Evolutionary conservation across 2,888 invertebrate genomes (phyloP).

Genomic region (Dryobotodes eremita): DNA sequence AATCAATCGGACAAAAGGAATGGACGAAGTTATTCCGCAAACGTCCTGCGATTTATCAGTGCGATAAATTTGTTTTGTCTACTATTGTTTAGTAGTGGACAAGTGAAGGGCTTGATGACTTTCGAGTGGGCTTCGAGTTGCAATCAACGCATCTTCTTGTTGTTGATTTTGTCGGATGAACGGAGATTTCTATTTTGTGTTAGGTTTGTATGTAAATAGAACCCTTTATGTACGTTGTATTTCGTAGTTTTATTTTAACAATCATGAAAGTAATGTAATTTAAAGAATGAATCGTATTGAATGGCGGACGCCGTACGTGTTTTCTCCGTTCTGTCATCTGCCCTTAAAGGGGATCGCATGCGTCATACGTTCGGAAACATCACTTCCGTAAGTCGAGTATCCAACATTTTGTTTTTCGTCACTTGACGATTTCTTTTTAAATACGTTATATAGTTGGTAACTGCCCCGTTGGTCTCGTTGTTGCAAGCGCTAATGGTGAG

Average conservation of each 20-base stretch:
- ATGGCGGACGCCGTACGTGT: too few relatives aligned
- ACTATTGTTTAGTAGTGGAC: conserved; percentile 51
- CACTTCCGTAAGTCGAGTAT: too few relatives aligned
- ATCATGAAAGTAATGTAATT: too few relatives aligned
- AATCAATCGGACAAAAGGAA: conserved; percentile 87
- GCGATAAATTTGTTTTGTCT: conserved; percentile 63
- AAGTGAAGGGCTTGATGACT: conserved; percentile 39
- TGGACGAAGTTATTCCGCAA: conserved; percentile 79
- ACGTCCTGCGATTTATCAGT: conserved; percentile 82
- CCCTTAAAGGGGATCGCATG: too few relatives aligned
- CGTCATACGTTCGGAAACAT: too few relatives aligned
- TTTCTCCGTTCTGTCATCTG: too few relatives aligned
- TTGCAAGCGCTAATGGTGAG: too few relatives aligned
- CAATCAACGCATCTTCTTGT: conserved; percentile 65
- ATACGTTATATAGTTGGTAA: not conserved
- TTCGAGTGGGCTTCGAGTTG: conserved; percentile 61
- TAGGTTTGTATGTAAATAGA: not conserved
- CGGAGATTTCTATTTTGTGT: conserved; percentile 3
- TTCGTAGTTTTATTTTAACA: too few relatives aligned
- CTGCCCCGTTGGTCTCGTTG: too few relatives aligned
- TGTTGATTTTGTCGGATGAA: conserved; percentile 23
- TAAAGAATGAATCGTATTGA: too few relatives aligned
- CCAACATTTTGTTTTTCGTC: not conserved
- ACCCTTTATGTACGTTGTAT: too few relatives aligned
- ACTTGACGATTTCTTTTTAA: not conserved